A percentile compares a stretch with the other conserved stretches of the same genome.
Evolutionary conservation across 23 tunicate genomes (phyloP).

Genomic region (Aplidium turbinatum): DNA sequence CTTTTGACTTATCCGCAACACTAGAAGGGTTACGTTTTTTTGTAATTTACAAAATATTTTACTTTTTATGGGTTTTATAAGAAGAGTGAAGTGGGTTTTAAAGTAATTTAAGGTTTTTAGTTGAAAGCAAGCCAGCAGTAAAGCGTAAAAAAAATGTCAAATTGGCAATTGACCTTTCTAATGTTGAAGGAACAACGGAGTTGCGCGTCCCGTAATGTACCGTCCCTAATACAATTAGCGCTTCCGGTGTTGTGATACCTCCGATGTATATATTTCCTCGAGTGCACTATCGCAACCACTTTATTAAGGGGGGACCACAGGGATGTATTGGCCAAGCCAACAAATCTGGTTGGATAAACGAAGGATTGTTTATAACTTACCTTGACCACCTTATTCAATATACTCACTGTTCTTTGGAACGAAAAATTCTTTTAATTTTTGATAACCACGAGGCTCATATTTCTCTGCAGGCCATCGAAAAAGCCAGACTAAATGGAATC

Average conservation of each 20-base stretch:
- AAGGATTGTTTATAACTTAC: background rate
- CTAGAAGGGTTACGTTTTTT: no score
- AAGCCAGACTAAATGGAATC: background rate
- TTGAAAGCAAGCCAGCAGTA: no score
- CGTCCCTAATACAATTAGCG: no score
- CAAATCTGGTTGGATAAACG: constrained; percentile 10
- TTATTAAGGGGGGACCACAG: constrained; percentile 7
- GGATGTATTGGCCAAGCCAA: background rate
- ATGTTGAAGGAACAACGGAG: no score
- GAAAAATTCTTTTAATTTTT: background rate
- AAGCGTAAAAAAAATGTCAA: no score
- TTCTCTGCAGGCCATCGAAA: background rate
- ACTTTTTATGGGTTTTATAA: no score
- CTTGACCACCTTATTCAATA: background rate
- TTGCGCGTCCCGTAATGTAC: no score
- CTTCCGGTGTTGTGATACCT: background rate
- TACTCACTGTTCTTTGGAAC: background rate
- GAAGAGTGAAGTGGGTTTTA: no score
- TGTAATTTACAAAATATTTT: no score
- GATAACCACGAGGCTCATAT: constrained; percentile 23
- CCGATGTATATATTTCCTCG: constrained; percentile 6
- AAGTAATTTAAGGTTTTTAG: no score
- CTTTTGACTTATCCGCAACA: no score
- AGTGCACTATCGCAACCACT: background rate
- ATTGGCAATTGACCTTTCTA: no score